Evolutionary conservation across 2,797 vertebrate genomes (phyloP), one percentile per base, ranked within the genome.

Genomic region (Tamandua tetradactyla): DNA sequence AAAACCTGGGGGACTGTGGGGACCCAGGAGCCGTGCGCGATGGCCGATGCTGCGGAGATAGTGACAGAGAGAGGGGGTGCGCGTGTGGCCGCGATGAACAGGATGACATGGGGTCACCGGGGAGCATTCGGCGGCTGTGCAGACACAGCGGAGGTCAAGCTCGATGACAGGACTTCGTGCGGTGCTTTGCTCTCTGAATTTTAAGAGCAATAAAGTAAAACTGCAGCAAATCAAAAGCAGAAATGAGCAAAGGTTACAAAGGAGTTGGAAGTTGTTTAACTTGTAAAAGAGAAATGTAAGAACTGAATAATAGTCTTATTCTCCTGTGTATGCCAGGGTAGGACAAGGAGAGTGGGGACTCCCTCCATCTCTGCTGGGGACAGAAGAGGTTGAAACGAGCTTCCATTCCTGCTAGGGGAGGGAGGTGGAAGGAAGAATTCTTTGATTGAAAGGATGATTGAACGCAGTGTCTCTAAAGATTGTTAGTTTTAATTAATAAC

Each of bases 181-280:
- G 0, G 30, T 17, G 79, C 91, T 93, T 75, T 68, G 92, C 87
- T 94, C 91, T 89, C 89, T 91, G 96, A 94, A 96, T 97, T 95
- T 93, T 96, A 97, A 97, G 55, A 89, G 93, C 86, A 5, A 55
- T 27, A n/a, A 87, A 83, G 93, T 64, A 74, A 91, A 91, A 84
- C 52, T 47, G 91, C 89, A 35, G 52, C 66, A 80, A 91, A 94
- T 86, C 93, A 89, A 88, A 92, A 68, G 95, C 94, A 92, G 88
- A 22, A 66, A 75, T 22, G 47, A 95, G 88, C 75, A 62, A 87
- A 94, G 96, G 89, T 94, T 89, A 91, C 80, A 59, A 44, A 89
- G 55, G 89, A 79, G 55, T 0, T 37, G 57, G 61, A 82, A 68
- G 86, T 30, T 55, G 86, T 91, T 90, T 57, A 66, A 89, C 93